phyloP scores from a whole-genome alignment of 2,888 invertebrate species.

The Diarsia brunnea region DNA sequence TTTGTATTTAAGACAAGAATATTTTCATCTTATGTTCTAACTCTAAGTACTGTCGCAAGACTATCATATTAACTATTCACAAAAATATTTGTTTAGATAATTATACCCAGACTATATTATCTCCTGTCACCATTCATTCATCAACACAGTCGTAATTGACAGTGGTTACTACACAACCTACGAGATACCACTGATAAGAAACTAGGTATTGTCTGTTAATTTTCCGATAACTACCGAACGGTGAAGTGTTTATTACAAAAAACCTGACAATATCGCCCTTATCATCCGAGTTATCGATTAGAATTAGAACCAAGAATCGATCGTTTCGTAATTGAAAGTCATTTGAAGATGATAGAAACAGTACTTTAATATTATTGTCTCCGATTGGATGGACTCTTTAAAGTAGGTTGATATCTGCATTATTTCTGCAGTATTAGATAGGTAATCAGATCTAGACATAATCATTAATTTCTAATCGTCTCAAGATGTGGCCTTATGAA shows the following conservation, averaged over 20 bases:
- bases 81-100: neutral
- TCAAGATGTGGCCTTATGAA: conserved; percentile 11
- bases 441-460: conserved; percentile 7
- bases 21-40: neutral
- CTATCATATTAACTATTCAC: neutral
- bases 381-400: neutral
- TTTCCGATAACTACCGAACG: conserved; percentile 18
- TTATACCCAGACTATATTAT: conserved; percentile 4
- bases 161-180: conserved; percentile 15
- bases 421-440: neutral
- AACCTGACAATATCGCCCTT: conserved; percentile 15
- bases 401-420: neutral
- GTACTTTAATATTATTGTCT: neutral
- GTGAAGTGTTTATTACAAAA: conserved; percentile 32
- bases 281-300: conserved; percentile 23
- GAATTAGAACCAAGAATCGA: conserved; percentile 3
- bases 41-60: neutral
- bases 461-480: conserved; percentile 24
- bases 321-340: conserved; percentile 12
- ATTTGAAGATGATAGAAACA: conserved; percentile 8
- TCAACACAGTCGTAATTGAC: conserved; percentile 25
- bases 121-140: conserved; percentile 34
- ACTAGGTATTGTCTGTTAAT: conserved; percentile 38
- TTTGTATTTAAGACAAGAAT: neutral
- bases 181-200: conserved; percentile 41